Percentiles rank a stretch among this genome's conserved stretches.
These are phyloP conservation scores for Monodelphis domestica DNA, from an alignment of 2,797 vertebrate species.

Conservation along the genomic window DNA sequence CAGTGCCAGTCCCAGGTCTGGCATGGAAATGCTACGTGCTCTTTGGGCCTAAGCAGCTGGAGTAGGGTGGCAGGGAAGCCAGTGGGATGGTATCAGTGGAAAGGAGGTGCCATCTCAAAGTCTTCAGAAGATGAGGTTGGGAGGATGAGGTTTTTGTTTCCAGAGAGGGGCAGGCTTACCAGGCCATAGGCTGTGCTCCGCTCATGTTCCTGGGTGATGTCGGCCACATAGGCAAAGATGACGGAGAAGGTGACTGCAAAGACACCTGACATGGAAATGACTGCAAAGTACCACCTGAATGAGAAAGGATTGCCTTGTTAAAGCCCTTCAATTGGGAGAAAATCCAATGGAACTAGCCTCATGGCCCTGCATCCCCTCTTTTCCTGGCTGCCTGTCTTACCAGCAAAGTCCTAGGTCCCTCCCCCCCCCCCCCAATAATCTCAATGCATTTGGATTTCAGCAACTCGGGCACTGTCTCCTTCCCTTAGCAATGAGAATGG, in stretches of 20 bases:
- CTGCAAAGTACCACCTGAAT: conserved; percentile 95
- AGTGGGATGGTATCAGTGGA: background rate
- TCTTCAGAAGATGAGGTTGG: background rate
- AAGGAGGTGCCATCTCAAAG: background rate
- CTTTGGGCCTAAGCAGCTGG: background rate
- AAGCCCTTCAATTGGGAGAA: background rate
- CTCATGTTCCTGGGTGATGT: conserved; percentile 95
- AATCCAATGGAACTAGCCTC: background rate
- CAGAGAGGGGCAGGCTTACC: conserved; percentile 84
- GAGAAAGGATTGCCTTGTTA: background rate
- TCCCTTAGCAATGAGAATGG: background rate
- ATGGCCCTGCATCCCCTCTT: background rate
- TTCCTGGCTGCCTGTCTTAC: background rate
- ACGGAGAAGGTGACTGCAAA: conserved; percentile 96
- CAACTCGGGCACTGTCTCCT: background rate
- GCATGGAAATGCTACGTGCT: too few relatives aligned
- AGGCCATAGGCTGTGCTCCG: conserved; percentile 94
- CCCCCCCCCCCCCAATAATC: background rate
- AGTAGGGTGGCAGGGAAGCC: background rate
- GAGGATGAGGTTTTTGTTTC: rapidly evolving
- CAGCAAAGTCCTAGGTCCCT: too few relatives aligned
- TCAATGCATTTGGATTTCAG: background rate
- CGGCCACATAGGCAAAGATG: conserved; percentile 94
- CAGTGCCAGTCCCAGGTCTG: too few relatives aligned
- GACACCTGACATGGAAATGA: conserved; percentile 95